Base-by-base conservation (phyloP, 1,140 invertebrate genomes). In the Magallana angulata region DNA sequence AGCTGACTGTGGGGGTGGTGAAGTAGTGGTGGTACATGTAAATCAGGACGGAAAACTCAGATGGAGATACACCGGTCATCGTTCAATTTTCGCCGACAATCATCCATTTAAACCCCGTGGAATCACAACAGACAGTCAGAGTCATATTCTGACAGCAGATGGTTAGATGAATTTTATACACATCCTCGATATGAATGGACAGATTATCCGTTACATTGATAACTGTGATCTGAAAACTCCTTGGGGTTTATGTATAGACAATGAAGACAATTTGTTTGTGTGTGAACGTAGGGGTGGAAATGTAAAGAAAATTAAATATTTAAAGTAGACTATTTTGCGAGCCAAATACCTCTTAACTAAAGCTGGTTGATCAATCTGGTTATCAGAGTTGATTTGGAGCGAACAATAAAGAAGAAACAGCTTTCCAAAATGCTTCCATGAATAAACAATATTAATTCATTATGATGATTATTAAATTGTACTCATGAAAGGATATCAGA, bases 111-210 rank as follows among this genome's bases (percentile, higher is more conserved):
- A 18, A n/a, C 16, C 60, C 14, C 16, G 60, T 7, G 60, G 60
- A 64, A 64, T 64, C 60, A 64, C 60, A 14, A 64, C 60, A 64
- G 60, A 64, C 60, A 64, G 60, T 64, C 60, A 64, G 60, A 16
- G 60, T 64, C 60, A 16, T 7, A 64, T 64, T 14, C 14, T 64
- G 16, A 5, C 18, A 64, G 16, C 60, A n/a, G 60, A 64, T 64
- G 7, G 16, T 5, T 0, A n/a, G 16, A 64, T 4, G 16, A 5
- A 64, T 64, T n/a, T 7, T 64, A 18, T 64, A 16, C 60, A 64
- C 60, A 64, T 64, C 3, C 16, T 64, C 7, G 60, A 64, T 64
- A 14, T n/a, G 16, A 1, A 16, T 64, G 60, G 60, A 18, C 60
- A 64, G 60, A 7, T 64, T 8, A 16, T 64, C 60, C 14, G 14